A percentile compares a stretch with the other conserved stretches of the same genome.
Conservation (phyloP, 1,140 invertebrate genomes). For the Platyura marginata region DNA sequence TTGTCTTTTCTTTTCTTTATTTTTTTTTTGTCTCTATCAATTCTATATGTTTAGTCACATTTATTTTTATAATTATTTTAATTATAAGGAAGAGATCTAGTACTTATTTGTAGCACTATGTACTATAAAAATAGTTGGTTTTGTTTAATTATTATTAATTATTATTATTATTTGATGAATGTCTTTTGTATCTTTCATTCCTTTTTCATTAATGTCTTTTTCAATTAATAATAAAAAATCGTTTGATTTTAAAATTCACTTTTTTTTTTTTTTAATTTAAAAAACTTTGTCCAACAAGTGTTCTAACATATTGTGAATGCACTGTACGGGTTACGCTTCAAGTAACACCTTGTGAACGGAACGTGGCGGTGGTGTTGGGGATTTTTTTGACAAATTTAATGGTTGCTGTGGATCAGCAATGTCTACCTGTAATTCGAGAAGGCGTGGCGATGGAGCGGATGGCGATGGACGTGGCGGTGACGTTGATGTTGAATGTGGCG, state of each 20-base stretch:
- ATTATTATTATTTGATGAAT: no score
- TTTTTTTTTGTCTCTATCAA: background rate
- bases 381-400: constrained; percentile 74
- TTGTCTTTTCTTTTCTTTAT: background rate
- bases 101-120: no score
- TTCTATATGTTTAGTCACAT: background rate
- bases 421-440: constrained; percentile 57
- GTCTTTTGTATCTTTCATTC: no score
- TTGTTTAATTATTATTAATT: no score
- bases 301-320: background rate
- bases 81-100: background rate
- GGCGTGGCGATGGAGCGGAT: constrained; percentile 20
- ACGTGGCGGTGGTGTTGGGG: constrained; percentile 51
- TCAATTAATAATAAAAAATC: no score
- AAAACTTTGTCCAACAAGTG: background rate
- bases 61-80: background rate
- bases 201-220: no score
- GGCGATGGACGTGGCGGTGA: constrained; percentile 27
- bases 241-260: no score
- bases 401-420: constrained; percentile 66
- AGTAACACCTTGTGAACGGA: background rate
- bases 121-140: background rate
- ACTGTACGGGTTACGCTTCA: background rate
- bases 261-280: no score
- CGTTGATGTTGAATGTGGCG: constrained; percentile 29